A percentile compares a stretch with the other conserved stretches of the same genome.
phyloP scores from a whole-genome alignment of 2,888 invertebrate genomes.

The Tetheella fluctuosa region DNA sequence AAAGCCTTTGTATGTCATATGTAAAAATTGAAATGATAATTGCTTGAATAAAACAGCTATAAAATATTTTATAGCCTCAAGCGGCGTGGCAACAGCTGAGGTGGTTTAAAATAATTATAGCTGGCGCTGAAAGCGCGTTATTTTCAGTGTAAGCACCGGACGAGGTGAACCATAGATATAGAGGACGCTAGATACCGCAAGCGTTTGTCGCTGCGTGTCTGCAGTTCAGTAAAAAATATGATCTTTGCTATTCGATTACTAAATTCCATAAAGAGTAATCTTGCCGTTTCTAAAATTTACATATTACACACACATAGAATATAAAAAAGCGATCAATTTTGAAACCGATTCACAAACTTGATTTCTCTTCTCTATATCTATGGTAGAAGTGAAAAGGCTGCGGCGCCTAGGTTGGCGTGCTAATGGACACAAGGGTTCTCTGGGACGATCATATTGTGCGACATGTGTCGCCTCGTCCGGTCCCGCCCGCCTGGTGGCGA shows the following conservation, averaged over 20 bases:
- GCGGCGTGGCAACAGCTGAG: conserved; percentile 34
- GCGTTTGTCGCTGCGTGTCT: neutral
- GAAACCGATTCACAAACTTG: no score
- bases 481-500: neutral
- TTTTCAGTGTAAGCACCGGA: conserved; percentile 30
- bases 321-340: no score
- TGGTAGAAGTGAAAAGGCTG: conserved; percentile 25
- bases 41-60: conserved; percentile 34
- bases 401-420: conserved; percentile 9
- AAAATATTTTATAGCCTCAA: conserved; percentile 43
- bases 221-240: neutral
- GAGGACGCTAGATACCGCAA: neutral
- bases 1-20: conserved; percentile 7
- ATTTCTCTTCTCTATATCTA: neutral
- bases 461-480: neutral
- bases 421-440: neutral
- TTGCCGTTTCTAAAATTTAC: neutral
- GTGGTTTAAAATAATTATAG: conserved; percentile 55
- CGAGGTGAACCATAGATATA: conserved; percentile 10
- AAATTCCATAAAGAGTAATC: neutral
- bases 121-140: conserved; percentile 34
- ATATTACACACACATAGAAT: no score
- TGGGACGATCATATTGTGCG: conserved; percentile 2
- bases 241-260: neutral
- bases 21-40: conserved; percentile 23